A percentile compares a stretch with the other conserved stretches of the same genome.
Evolutionary conservation across 2,113 vertebrate species (phyloP).

Genomic region (Eonycteris spelaea): DNA sequence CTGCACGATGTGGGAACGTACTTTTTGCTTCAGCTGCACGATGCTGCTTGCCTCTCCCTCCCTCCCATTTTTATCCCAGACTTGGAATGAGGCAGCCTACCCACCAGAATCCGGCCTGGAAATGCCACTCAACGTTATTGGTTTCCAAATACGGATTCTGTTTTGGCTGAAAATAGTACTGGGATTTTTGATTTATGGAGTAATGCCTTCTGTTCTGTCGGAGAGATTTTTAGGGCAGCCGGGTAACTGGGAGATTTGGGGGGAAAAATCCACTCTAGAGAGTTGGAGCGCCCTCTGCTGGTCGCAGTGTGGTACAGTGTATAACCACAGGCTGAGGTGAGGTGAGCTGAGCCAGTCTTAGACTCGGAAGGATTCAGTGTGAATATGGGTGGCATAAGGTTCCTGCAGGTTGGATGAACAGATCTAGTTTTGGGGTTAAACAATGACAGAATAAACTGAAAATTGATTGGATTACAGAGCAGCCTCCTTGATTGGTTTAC

Average conservation of each 20-base stretch:
- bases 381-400: no score
- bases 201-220: neutral
- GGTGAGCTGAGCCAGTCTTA: neutral
- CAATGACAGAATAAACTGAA: neutral
- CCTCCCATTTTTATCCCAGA: neutral
- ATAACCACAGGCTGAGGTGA: neutral
- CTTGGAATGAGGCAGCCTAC: neutral
- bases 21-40: neutral
- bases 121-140: slow-evolving; percentile 1
- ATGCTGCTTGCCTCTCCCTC: neutral
- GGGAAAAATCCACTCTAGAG: neutral
- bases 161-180: slow-evolving; percentile 45
- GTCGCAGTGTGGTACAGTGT: neutral
- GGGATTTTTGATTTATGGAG: slow-evolving; percentile 42
- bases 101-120: slow-evolving; percentile 1
- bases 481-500: neutral
- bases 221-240: neutral
- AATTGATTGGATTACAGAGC: neutral
- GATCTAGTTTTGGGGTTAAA: neutral
- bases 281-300: slow-evolving; percentile 59
- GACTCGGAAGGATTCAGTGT: neutral
- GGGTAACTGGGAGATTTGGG: neutral
- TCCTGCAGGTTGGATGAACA: neutral
- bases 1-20: neutral
- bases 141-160: slow-evolving; percentile 27